These are phyloP conservation scores for Thymelicus sylvestris DNA, from an alignment of 2,888 invertebrate species.

Conservation along the genomic window DNA sequence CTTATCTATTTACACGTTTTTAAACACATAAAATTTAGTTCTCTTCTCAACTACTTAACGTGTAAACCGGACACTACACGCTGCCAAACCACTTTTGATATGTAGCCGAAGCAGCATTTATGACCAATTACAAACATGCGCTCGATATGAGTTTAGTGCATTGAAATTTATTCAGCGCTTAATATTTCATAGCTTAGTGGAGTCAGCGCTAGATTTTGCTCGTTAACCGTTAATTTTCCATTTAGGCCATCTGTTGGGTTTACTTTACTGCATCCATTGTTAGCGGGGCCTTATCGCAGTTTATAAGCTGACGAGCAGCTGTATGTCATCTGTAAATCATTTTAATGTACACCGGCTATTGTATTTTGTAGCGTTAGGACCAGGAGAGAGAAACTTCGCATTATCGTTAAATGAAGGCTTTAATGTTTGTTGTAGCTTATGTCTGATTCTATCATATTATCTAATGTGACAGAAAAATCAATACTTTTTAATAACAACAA, in stretches of 20 bases:
- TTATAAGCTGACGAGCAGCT: conserved; percentile 36
- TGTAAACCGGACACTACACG: conserved; percentile 10
- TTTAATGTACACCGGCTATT: conserved; percentile 21
- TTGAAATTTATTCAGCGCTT: conserved; percentile 40
- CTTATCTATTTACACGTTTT: too few relatives aligned
- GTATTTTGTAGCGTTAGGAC: background rate
- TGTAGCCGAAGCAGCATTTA: conserved; percentile 40
- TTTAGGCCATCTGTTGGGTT: conserved; percentile 32
- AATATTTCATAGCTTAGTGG: conserved; percentile 35
- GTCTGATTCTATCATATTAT: too few relatives aligned
- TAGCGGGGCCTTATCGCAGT: conserved; percentile 29
- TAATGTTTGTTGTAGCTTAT: background rate
- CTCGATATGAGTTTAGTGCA: conserved; percentile 34
- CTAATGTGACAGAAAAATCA: too few relatives aligned
- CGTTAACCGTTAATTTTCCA: conserved; percentile 36
- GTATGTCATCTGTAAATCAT: conserved; percentile 35
- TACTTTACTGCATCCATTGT: conserved; percentile 22
- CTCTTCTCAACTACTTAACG: too few relatives aligned
- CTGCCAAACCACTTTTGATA: conserved; percentile 45
- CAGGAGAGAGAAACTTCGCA: background rate
- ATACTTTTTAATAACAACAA: too few relatives aligned
- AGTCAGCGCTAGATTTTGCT: conserved; percentile 39
- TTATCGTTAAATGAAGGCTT: background rate
- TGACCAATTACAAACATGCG: conserved; percentile 43
- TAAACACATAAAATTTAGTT: too few relatives aligned